Percentiles rank a stretch among this genome's conserved stretches.
Conservation (phyloP, 2,113 vertebrate genomes). For the Pantherophis guttatus region DNA sequence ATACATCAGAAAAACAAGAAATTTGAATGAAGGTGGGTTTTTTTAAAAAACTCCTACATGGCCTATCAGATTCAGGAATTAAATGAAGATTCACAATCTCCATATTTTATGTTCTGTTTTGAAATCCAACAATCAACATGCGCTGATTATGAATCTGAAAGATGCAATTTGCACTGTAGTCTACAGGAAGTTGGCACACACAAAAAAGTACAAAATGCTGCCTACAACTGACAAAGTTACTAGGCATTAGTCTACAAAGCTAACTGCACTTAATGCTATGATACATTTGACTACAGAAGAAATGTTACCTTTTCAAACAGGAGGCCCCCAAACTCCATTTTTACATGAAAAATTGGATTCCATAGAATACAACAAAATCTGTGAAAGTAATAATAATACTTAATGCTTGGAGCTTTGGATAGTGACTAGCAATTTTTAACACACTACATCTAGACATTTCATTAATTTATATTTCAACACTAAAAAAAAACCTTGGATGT, state of each 20-base stretch:
- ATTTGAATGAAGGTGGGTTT: neutral
- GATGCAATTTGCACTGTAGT: neutral
- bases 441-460: neutral
- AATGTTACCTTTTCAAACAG: conserved; percentile 43
- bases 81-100: neutral
- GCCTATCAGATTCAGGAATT: neutral
- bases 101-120: neutral
- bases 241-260: conserved; percentile 14
- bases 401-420: conserved; percentile 31
- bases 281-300: conserved; percentile 38
- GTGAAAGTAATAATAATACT: conserved; percentile 46
- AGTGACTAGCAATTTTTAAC: conserved; percentile 31
- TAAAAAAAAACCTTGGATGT: neutral
- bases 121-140: neutral
- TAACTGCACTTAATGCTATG: conserved; percentile 8
- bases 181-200: neutral
- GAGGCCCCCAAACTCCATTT: conserved; percentile 35
- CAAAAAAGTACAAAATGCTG: conserved; percentile 20
- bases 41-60: neutral
- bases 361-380: conserved; percentile 44
- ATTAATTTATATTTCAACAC: conserved; percentile 23
- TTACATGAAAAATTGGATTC: conserved; percentile 40
- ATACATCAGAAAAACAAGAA: neutral
- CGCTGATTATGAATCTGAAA: neutral
- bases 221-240: neutral